A percentile compares a stretch with the other conserved stretches of the same genome.
Conservation (phyloP, 2,888 invertebrate genomes). For the Seladonia tumulorum region DNA sequence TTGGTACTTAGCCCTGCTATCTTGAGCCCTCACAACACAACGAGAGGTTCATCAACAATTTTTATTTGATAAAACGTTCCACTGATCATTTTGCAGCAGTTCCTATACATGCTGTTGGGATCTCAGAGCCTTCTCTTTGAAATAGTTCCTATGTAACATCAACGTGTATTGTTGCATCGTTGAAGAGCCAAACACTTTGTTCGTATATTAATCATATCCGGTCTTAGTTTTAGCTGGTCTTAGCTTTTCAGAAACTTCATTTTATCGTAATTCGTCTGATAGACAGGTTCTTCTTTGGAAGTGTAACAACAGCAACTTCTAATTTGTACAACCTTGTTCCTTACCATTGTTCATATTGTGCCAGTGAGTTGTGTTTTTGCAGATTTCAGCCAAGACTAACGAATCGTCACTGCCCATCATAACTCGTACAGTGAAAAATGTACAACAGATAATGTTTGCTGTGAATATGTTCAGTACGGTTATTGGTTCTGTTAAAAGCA, state of each 20-base stretch:
- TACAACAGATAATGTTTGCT: not conserved
- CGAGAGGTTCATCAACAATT: too few relatives aligned
- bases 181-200: not conserved
- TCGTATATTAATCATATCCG: not conserved
- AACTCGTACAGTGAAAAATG: not conserved
- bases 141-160: slow-evolving; percentile 3
- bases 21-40: too few relatives aligned
- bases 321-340: not conserved
- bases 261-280: not conserved
- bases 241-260: not conserved
- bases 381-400: slow-evolving; percentile 4
- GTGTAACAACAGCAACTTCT: not conserved
- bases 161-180: not conserved
- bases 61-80: too few relatives aligned
- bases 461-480: not conserved
- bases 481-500: not conserved
- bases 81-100: not conserved
- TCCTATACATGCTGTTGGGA: not conserved
- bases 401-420: not conserved
- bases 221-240: not conserved
- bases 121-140: not conserved
- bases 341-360: not conserved
- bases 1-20: too few relatives aligned
- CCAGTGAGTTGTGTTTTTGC: not conserved
- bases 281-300: not conserved